Base-by-base conservation (phyloP, 2,888 invertebrate genomes). In the Drosophila vallismaia region DNA sequence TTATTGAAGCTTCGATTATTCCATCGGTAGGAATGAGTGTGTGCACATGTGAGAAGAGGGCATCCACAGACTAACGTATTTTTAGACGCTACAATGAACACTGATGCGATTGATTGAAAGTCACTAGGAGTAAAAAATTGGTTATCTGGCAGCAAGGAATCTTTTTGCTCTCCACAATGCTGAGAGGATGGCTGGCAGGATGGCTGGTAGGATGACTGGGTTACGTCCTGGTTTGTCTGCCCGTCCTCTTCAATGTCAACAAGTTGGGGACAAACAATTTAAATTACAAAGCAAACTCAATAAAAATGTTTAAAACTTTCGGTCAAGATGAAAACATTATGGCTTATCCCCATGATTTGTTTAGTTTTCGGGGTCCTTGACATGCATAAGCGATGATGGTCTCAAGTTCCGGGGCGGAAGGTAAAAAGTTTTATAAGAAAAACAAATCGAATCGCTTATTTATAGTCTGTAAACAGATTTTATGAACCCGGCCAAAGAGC, bases 231-330 rank as follows among this genome's bases (percentile, higher is more conserved):
- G 19, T 19, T 62, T 49, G 31, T 45, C 8, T 7, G 44, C 3
- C 28, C 6, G 28, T 19, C 14, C 29, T 10, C 46, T 28, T 26
- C 54, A 70, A 54, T 82, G 88, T 88, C 88, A 88, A 86, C 82
- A 82, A 82, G 88, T 87, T 79, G 40, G 59, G 53, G 59, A 50
- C 88, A 88, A 82, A 88, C 88, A 86, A 82, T 86, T 82, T 82
- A 82, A 82, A 82, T 82, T 82, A 88, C 88, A 82, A 86, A 79
- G 83, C 83, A 82, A 82, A 82, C 86, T 88, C 86, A 86, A 82
- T 86, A 88, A 86, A 82, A 88, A 85, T 85, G 86, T 73, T 58
- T 77, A 86, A 86, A 74, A 74, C 67, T 72, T 49, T 71, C 54
- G 59, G 60, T 38, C 49, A 60, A 59, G 53, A 71, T 36, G 50